Base-by-base conservation (phyloP, 2,113 vertebrate species). In the Trichechus manatus region DNA sequence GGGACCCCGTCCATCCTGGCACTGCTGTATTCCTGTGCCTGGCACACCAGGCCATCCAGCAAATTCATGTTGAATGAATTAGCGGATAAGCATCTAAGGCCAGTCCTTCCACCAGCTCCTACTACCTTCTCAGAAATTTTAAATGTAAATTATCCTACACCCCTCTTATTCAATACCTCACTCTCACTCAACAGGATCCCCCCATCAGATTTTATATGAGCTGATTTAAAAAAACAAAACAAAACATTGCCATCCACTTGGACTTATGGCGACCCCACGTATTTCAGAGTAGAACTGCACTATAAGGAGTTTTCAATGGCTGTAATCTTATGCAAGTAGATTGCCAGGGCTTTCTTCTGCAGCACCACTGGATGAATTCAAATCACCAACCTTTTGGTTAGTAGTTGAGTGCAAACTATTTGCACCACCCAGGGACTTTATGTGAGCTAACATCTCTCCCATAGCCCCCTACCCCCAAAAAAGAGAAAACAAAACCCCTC, bases 131-230 rank as follows among this genome's bases (percentile, higher is more conserved):
- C n/a, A 84, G 47, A 82, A 63, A 59, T 13, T 39, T 89, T 61
- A 36, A 74, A 36, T 47, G 8, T 42, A 85, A 29, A 68, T 72
- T 64, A 20, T 25, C 33, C 47, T 15, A 6, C 47, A 27, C 59
- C 19, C 68, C 23, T 80, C 39, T 82, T 61, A 79, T 78, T 79
- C 27, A 93, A 5, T 20, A 36, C 36, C 61, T 85, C 9, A 31
- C 59, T 90, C n/a, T 89, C 59, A 87, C n/a, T 89, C 59, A 87
- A 85, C 25, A 63, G 68, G 59, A 63, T 70, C 47, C 20, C 94
- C 56, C 68, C 25, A 29, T 63, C 10, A 36, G 33, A 25, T 89
- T 75, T 75, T 33, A 53, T 20, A 68, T 59, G 47, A 84, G 13
- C 42, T 93, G 53, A 87, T n/a, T 59, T 59, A 59, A 61, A 61